phyloP scores from a whole-genome alignment of 2,888 invertebrate species.

The Leucozona laternaria region DNA sequence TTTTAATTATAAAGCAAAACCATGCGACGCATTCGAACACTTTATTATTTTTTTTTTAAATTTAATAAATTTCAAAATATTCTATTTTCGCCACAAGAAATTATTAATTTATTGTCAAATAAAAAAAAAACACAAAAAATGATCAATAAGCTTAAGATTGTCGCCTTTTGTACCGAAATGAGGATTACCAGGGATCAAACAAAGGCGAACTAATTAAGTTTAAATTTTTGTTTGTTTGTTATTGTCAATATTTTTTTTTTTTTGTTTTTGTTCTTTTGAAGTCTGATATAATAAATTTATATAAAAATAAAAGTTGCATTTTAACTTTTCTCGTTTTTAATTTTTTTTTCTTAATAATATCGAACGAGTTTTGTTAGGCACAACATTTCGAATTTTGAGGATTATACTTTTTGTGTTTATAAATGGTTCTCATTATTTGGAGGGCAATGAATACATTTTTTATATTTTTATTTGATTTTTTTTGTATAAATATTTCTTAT shows the following conservation, averaged over 20 bases:
- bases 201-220: slow-evolving; percentile 70
- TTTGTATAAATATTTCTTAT: background rate
- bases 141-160: slow-evolving; percentile 64
- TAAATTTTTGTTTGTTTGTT: slow-evolving; percentile 54
- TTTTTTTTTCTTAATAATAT: background rate
- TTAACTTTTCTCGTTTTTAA: background rate
- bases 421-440: background rate
- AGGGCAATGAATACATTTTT: slow-evolving; percentile 5
- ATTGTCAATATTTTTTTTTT: background rate
- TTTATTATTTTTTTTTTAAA: background rate
- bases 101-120: slow-evolving; percentile 67
- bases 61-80: slow-evolving; percentile 29
- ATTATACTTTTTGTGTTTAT: background rate
- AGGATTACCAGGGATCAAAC: slow-evolving; percentile 64
- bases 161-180: slow-evolving; percentile 55
- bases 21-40: background rate
- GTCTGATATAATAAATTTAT: slow-evolving; percentile 25
- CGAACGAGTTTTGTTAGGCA: background rate
- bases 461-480: background rate
- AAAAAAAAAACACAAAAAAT: background rate
- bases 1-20: no score
- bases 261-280: background rate
- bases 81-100: slow-evolving; percentile 57
- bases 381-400: background rate
- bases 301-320: slow-evolving; percentile 12